Percentiles rank a stretch among this genome's conserved stretches.
Evolutionary conservation across 2,113 vertebrate genomes (phyloP).

Genomic region (Cryptoleucopteryx plumbea): DNA sequence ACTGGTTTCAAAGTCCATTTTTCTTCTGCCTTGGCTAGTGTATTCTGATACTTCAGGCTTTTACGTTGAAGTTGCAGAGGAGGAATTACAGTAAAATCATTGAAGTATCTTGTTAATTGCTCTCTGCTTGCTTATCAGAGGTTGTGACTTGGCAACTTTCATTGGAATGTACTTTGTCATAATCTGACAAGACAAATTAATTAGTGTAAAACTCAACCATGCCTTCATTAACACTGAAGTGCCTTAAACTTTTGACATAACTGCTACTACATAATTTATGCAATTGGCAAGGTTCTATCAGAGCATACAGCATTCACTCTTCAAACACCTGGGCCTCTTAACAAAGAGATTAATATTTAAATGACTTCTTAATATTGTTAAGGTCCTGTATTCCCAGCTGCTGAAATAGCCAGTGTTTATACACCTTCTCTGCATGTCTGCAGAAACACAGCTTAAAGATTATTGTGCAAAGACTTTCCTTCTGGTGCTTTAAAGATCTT

Average conservation of each 20-base stretch:
- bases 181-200: conserved; percentile 30
- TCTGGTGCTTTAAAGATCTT: background rate
- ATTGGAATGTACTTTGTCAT: background rate
- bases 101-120: background rate
- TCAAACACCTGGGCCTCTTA: background rate
- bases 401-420: background rate
- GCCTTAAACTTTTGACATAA: background rate
- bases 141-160: background rate
- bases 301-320: background rate
- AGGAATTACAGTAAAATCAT: background rate
- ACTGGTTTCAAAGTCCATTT: background rate
- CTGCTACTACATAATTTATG: background rate
- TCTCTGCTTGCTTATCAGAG: background rate
- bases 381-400: background rate
- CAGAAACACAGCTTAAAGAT: background rate
- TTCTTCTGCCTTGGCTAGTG: background rate
- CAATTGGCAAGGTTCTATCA: background rate
- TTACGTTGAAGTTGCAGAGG: background rate
- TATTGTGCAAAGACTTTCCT: background rate
- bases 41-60: background rate
- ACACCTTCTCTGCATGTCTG: background rate
- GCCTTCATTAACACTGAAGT: background rate
- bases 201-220: background rate
- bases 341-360: background rate
- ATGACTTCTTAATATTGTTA: background rate